Base-by-base conservation (phyloP, 2,113 vertebrate species). In the Aldabrachelys gigantea region DNA sequence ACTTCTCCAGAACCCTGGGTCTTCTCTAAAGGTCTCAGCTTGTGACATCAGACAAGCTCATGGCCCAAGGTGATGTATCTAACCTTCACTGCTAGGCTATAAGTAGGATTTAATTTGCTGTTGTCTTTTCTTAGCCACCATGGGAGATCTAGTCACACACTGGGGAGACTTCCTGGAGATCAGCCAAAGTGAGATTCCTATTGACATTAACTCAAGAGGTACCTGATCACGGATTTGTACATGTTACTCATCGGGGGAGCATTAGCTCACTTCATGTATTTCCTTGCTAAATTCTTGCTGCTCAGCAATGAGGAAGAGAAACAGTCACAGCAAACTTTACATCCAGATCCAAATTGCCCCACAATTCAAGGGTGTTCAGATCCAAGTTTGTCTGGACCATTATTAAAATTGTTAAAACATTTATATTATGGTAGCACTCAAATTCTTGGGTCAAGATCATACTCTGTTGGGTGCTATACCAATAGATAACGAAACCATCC, bases 281-380 rank as follows among this genome's bases (percentile, higher is more conserved):
- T 35, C n/a, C 1, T 69, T n/a, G 16, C 62, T 72, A 72, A 72
- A 0, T 5, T 21, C 1, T 62, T 82, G 76, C 29, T 49, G 1
- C 35, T 3, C 6, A 35, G 82, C 54, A 65, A 38, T 1, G 0
- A 16, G 76, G 82, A 84, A 92, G n/a, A 84, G 9, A 84, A 89
- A 35, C 9, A 72, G 6, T 5, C 9, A 35, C 0, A 2, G 27
- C 44, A 85, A 89, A 57, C 0, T 0, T 78, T 1, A 21, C 8
- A 38, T 91, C 35, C 83, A 88, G 47, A 69, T 91, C 54, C 87
- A 88, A 86, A 59, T 29, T 47, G 27, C 41, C 24, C 75, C 75
- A 27, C 5, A 5, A 38, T 72, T 72, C 65, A 72, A 69, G 35
- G 35, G 4, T 21, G 16, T 69, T 69, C 35, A 38, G 65, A 72